Evolutionary conservation across 2,888 invertebrate species (phyloP).

Genomic region (Platypus cylindrus): DNA sequence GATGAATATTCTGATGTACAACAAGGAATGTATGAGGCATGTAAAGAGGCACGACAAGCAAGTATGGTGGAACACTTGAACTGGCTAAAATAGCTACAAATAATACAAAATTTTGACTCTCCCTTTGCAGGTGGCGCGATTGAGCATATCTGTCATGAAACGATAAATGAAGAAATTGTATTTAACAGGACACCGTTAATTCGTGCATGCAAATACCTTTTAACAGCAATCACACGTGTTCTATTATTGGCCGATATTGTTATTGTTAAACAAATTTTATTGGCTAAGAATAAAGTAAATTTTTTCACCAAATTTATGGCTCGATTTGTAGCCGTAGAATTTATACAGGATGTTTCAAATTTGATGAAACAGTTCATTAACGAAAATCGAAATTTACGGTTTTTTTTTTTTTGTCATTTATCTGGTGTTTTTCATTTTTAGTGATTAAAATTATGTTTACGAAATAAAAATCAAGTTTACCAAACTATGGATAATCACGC

Average conservation of each 20-base stretch:
- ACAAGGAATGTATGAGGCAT: conserved; percentile 96
- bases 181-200: conserved; percentile 62
- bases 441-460: too few species aligned
- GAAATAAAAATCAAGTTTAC: too few species aligned
- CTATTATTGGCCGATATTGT: conserved; percentile 94
- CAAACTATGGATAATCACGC: too few species aligned
- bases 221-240: conserved; percentile 91
- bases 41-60: conserved; percentile 90
- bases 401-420: too few species aligned
- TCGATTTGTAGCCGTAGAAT: too few species aligned
- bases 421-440: too few species aligned
- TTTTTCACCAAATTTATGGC: too few species aligned
- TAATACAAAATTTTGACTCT: too few species aligned
- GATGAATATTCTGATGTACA: conserved; percentile 96
- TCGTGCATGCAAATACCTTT: conserved; percentile 80
- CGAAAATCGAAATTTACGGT: too few species aligned
- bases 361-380: too few species aligned
- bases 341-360: too few species aligned
- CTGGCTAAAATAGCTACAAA: too few species aligned
- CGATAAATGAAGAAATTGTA: conserved; percentile 47
- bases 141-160: conserved; percentile 77
- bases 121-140: conserved; percentile 74
- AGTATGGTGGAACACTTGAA: conserved; percentile 44
- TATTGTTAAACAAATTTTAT: conserved; percentile 88
- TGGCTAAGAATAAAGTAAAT: conserved; percentile 95